Evolutionary conservation across 2,797 vertebrate genomes (phyloP), one percentile per base, ranked within the genome.

Genomic region (Saguinus oedipus): DNA sequence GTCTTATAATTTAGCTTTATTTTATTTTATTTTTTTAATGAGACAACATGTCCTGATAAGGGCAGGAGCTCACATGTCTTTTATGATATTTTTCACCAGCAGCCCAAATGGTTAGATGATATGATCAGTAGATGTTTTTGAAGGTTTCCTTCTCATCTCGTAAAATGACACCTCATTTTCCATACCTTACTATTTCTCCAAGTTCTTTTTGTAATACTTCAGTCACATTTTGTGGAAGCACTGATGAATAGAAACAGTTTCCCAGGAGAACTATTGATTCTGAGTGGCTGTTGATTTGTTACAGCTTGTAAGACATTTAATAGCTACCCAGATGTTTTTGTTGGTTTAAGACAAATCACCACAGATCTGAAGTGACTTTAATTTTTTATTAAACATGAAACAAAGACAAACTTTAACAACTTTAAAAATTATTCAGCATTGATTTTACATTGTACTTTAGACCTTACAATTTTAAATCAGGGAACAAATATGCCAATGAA

Each of bases 311-410:
- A 90, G 91, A 96, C 57, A 61, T 95, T 80, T 96, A 93, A 95
- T 89, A 97, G 86, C 83, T 96, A 95, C 30, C 13, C 42, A 70
- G 90, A 90, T 93, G 55, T 90, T 97, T 97, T 91, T 94, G 86
- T 96, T 97, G 93, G 68, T 96, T 97, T 97, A 95, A 97, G 76
- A 95, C 70, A 96, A 96, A 93, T 88, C 24, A 88, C 86, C 68
- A 80, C 48, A 87, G 68, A 94, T 93, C 59, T 92, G 42, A 93
- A 39, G 61, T 87, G 50, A 95, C 82, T 95, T 95, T 88, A 95
- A 72, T 70, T 95, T 96, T 96, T 93, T 83, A 95, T 88, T 89
- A 89, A 90, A 84, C 27, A 81, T 48, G 75, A 97, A 80, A 61
- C 53, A 95, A 81, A 90, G 70, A 89, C 39, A 95, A 87, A 86